Percentiles rank a stretch among this genome's conserved stretches.
phyloP scores from a whole-genome alignment of 1,140 invertebrate species.

The Drosophila pseudoobscura region DNA sequence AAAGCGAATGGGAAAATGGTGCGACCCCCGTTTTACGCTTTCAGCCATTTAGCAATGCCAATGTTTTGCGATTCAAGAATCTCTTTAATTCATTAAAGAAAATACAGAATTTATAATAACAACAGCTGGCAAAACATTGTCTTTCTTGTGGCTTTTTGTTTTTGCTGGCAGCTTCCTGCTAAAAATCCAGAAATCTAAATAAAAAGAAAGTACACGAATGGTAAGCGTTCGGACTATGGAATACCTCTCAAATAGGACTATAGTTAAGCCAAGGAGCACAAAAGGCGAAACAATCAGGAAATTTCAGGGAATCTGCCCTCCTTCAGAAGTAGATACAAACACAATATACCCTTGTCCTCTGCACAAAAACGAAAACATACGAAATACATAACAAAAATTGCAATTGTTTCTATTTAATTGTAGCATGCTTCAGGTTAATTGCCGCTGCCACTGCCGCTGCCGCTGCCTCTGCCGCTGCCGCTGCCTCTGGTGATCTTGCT shows the following conservation, averaged over 20 bases:
- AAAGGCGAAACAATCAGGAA: too few relatives aligned
- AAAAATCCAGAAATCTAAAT: constrained; percentile 10
- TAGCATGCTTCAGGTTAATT: constrained; percentile 59
- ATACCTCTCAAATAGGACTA: too few relatives aligned
- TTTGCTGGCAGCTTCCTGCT: constrained; percentile 41
- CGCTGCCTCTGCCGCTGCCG: constrained; percentile 7
- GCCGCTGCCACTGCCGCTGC: constrained; percentile 4
- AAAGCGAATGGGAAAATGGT: constrained; percentile 3
- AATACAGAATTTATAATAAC: constrained; percentile 25
- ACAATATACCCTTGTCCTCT: too few relatives aligned
- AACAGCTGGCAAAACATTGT: constrained; percentile 31
- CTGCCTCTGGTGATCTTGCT: too few relatives aligned
- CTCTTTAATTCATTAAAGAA: too few relatives aligned
- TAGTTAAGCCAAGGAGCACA: too few relatives aligned
- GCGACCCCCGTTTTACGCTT: constrained; percentile 19
- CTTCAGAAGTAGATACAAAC: too few relatives aligned
- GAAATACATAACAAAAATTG: constrained; percentile 37
- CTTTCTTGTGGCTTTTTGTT: background rate
- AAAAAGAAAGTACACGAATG: too few relatives aligned
- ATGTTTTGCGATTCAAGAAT: constrained; percentile 16
- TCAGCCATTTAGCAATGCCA: constrained; percentile 4
- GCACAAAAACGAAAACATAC: background rate
- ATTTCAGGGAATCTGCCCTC: too few relatives aligned
- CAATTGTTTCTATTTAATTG: constrained; percentile 69
- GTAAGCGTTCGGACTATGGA: too few relatives aligned